phyloP scores from a whole-genome alignment of 2,113 vertebrate genomes.

The Ameiurus melas region DNA sequence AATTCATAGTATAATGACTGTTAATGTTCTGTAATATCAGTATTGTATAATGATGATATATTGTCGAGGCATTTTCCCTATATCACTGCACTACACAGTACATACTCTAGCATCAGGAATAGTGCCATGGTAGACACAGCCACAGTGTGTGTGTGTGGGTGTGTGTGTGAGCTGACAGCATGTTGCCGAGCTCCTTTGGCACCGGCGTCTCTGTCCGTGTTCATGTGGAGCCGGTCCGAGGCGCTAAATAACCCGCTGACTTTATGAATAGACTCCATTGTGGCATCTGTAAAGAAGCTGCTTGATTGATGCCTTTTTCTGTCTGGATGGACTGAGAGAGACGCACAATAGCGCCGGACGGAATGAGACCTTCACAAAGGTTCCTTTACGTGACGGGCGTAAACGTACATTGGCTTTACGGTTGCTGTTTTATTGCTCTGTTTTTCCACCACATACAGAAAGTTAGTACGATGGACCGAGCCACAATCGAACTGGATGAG shows the following conservation, averaged over 20 bases:
- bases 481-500: neutral
- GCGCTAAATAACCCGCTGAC: constrained; percentile 59
- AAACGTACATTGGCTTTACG: constrained; percentile 6
- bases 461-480: neutral
- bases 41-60: neutral
- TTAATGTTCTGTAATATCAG: neutral
- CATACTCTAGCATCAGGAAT: neutral
- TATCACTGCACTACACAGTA: neutral
- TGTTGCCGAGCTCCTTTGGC: constrained; percentile 41
- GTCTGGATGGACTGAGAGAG: constrained; percentile 44
- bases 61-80: neutral
- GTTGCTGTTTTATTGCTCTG: constrained; percentile 37
- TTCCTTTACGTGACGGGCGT: constrained; percentile 40
- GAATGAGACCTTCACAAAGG: constrained; percentile 54
- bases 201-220: constrained; percentile 39
- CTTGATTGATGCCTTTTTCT: constrained; percentile 56
- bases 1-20: neutral
- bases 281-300: constrained; percentile 55
- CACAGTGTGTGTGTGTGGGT: neutral
- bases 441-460: constrained; percentile 9
- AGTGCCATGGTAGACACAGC: neutral
- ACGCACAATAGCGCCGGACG: constrained; percentile 22
- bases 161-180: constrained; percentile 13
- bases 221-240: constrained; percentile 37
- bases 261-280: constrained; percentile 63